Evolutionary conservation across 1,140 invertebrate species (phyloP), one percentile per base, ranked within the genome.

Genomic region (Gryon sp.): DNA sequence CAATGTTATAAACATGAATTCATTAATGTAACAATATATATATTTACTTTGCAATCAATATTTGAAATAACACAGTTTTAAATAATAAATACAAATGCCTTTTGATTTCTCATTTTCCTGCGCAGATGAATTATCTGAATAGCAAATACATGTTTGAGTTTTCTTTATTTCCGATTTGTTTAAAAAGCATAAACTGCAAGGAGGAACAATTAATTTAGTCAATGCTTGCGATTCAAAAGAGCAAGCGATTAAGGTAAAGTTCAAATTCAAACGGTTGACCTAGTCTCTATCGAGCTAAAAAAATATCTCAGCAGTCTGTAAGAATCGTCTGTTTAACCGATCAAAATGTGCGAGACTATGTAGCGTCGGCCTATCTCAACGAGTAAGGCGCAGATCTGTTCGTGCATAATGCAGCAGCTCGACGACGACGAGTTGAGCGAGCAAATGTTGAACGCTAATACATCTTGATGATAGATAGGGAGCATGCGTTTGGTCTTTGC

Each of bases 401-500:
- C 80, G 80, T 88, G 86, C 83, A 88, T 88, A 86, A 88, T 88
- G 85, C 85, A 87, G 84, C 85, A 85, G 76, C 79, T n/a, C n/a
- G n/a, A 78, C 76, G 78, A 63, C 24, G 62, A 86, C 83, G 81
- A 87, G 84, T 83, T 86, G 84, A 83, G 80, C 83, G 77, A 79
- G 83, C 83, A 83, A 88, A 87, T 86, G 86, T 84, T 84, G 83
- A 82, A 83, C 83, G 85, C 84, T 88, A 88, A 88, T 89, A 87
- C 83, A 88, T 88, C 87, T 87, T 85, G 84, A 87, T 88, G 86
- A 87, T 88, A 86, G 86, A 87, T 87, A 87, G 85, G 80, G 81
- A 83, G 84, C 85, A 84, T 88, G 86, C 84, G 84, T 89, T 87
- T 83, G 80, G 83, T 87, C 84, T 88, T 83, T 76, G 82, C 84